A percentile compares a stretch with the other conserved stretches of the same genome.
These are phyloP conservation scores for Anseranas semipalmata DNA, from an alignment of 2,113 vertebrate species.

Conservation along the genomic window DNA sequence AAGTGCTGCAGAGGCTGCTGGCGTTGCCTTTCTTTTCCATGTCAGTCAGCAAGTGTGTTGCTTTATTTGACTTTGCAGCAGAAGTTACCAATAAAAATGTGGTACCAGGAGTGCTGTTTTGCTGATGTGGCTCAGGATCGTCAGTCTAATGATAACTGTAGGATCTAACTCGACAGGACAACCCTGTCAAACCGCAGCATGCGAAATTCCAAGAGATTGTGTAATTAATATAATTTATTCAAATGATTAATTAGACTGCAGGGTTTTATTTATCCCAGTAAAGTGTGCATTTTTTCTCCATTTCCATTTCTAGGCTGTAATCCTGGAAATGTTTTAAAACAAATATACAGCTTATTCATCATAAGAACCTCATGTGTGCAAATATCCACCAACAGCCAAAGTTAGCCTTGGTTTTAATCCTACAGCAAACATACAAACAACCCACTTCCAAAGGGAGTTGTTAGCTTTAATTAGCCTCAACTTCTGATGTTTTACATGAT, in stretches of 20 bases:
- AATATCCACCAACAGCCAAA: not conserved
- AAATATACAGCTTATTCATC: not conserved
- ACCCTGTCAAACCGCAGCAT: not conserved
- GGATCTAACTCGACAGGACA: not conserved
- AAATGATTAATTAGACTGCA: not conserved
- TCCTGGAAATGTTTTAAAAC: constrained; percentile 22
- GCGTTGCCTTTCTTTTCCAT: not conserved
- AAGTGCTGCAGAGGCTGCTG: not conserved
- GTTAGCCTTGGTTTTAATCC: not conserved
- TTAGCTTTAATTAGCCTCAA: not conserved
- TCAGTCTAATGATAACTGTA: not conserved
- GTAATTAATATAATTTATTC: constrained; percentile 18
- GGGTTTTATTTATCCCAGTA: constrained; percentile 2
- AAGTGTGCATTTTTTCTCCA: not conserved
- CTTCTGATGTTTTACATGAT: not conserved
- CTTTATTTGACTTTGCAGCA: not conserved
- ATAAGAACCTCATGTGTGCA: not conserved
- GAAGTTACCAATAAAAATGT: not conserved
- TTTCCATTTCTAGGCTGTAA: not conserved
- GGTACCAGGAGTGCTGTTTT: not conserved
- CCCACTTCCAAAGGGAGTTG: not conserved
- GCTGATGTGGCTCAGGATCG: not conserved
- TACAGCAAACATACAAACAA: not conserved
- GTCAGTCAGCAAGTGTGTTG: not conserved
- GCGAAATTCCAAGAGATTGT: not conserved